Evolutionary conservation across 1,140 invertebrate genomes (phyloP).

Genomic region (Brachionus manjavacas): DNA sequence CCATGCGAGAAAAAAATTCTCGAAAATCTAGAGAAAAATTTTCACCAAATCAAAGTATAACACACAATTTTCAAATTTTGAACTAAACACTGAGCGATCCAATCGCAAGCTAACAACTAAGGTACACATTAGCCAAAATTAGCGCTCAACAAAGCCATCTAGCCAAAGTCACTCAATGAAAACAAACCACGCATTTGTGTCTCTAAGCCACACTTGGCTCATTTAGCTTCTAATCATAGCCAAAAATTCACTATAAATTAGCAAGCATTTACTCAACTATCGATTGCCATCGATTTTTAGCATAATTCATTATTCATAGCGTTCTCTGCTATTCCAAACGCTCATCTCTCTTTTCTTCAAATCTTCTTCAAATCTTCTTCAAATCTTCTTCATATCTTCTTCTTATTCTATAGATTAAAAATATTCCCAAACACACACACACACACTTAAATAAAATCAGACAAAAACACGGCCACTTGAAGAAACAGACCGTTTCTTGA

Average conservation of each 20-base stretch:
- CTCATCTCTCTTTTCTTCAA: too few relatives aligned
- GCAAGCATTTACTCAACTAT: neutral
- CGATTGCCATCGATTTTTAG: neutral
- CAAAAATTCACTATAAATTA: neutral
- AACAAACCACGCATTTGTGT: neutral
- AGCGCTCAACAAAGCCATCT: neutral
- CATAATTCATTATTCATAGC: neutral
- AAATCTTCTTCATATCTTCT: too few relatives aligned
- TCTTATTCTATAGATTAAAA: neutral
- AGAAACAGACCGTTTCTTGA: neutral
- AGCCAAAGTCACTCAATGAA: neutral
- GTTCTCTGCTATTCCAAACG: too few relatives aligned
- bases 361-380: too few relatives aligned
- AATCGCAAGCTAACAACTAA: neutral
- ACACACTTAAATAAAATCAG: neutral
- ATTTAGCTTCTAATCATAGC: neutral
- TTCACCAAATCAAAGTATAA: neutral
- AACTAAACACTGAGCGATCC: too few relatives aligned
- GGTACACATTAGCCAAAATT: neutral
- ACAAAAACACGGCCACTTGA: neutral
- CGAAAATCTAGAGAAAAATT: neutral
- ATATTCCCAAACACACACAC: neutral
- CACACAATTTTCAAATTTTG: too few relatives aligned
- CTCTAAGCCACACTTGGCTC: neutral
- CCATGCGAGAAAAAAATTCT: neutral